Evolutionary conservation across 35 echinoderm and acorn worm species (phyloP), one percentile per base, ranked within the genome.

Genomic region (Apostichopus japonicus): DNA sequence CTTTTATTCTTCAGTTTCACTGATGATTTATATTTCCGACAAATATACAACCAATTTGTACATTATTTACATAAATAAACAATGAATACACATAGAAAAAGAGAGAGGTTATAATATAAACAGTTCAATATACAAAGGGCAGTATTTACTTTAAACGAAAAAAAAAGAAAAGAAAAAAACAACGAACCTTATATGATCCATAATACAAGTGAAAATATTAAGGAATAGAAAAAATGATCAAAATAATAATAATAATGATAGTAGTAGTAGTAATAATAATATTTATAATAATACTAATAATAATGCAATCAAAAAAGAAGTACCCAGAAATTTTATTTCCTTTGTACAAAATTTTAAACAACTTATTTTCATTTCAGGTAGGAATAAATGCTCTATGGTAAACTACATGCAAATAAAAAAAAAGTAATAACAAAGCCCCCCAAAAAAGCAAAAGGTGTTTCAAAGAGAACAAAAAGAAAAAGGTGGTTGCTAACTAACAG

Each of bases 11-110:
- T 84, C 81, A 84, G 81, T 84, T 84, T 84, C 16, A 84, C 81
- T 84, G 81, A 21, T 84, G 54, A 84, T 84, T 84, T 84, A 84
- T 84, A 84, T 84, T 23, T 84, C 57, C 13, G 23, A 84, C 81
- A 84, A 58, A 84, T 84, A 84, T 84, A 84, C 81, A 84, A 84
- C 81, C 81, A 84, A 57, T 84, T 84, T 84, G 54, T 84, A 84
- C 81, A 84, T 84, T 84, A 84, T 84, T 16, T 84, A 84, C 81
- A 84, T 10, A 58, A 23, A 22, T 84, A 83, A 27, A 84, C 56
- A 51, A 84, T 84, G 81, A 84, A 84, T 84, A 84, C 81, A 84
- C 56, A 10, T 13, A 21, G 21, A 14, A 23, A 44, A 44, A 44
- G 4, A 44, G 33, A 33, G 27, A 44, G 33, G 33, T 84, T 23